Evolutionary conservation across 2,797 vertebrate genomes (phyloP).

Genomic region (Lemur catta): DNA sequence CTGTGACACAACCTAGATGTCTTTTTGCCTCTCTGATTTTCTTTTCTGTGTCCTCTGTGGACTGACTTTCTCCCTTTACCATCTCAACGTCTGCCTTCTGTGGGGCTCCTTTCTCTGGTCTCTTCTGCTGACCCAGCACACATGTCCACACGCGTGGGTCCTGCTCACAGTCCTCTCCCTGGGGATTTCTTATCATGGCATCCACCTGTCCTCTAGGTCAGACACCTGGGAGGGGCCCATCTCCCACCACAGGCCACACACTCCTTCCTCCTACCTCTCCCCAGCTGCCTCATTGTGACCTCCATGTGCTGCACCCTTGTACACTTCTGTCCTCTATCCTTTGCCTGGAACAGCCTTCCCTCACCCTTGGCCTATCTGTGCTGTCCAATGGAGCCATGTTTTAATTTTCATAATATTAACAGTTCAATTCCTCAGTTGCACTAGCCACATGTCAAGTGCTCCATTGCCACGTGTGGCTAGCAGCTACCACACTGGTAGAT

Average conservation of each 20-base stretch:
- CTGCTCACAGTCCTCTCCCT: too few relatives aligned
- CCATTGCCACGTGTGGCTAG: not conserved
- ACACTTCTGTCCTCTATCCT: not conserved
- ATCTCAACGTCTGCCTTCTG: not conserved
- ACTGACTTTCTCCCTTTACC: not conserved
- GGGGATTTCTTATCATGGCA: not conserved
- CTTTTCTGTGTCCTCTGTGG: not conserved
- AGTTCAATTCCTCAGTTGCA: not conserved
- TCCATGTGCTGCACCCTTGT: not conserved
- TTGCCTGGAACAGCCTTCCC: not conserved
- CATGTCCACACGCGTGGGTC: not conserved
- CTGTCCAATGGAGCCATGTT: not conserved
- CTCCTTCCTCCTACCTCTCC: not conserved
- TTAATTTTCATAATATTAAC: not conserved
- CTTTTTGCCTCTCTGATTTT: not conserved
- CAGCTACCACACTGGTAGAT: not conserved
- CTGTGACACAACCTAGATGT: not conserved
- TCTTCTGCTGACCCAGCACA: not conserved
- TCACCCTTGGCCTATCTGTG: not conserved
- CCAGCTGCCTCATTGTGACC: fast-evolving
- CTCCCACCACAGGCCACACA: fast-evolving
- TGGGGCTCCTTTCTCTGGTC: not conserved
- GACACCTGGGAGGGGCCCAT: not conserved
- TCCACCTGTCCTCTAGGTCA: not conserved
- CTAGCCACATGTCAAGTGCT: not conserved